Evolutionary conservation across 2,888 invertebrate species (phyloP).

Genomic region (Iphiclides podalirius): DNA sequence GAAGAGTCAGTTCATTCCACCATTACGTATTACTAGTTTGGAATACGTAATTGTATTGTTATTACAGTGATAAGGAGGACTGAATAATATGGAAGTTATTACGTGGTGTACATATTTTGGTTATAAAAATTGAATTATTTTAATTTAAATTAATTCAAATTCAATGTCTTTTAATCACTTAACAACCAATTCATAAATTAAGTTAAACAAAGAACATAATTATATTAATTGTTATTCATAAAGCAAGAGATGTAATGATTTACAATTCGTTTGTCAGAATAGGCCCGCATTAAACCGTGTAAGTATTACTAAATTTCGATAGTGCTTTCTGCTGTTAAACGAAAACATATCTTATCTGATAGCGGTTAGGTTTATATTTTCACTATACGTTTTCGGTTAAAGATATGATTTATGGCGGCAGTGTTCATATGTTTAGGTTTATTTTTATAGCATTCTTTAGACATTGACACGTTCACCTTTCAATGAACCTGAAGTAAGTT

Average conservation of each 20-base stretch:
- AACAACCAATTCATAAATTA: too few relatives aligned
- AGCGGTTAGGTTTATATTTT: background rate
- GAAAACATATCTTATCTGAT: constrained; percentile 1
- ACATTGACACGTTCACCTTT: constrained; percentile 34
- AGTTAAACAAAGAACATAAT: too few relatives aligned
- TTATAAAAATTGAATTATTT: too few relatives aligned
- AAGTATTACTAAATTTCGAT: background rate
- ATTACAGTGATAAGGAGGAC: too few relatives aligned
- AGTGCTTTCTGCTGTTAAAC: background rate
- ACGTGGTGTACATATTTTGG: too few relatives aligned
- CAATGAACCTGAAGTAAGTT: constrained; percentile 18
- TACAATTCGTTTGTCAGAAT: constrained; percentile 14
- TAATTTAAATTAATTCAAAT: too few relatives aligned
- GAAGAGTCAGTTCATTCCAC: too few relatives aligned
- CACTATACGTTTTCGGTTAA: background rate
- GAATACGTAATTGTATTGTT: too few relatives aligned
- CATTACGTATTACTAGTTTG: too few relatives aligned
- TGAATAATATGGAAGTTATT: too few relatives aligned
- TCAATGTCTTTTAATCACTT: too few relatives aligned
- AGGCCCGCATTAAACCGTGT: background rate
- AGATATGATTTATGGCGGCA: constrained; percentile 34
- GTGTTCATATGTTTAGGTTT: constrained; percentile 29
- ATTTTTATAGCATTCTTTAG: constrained; percentile 30
- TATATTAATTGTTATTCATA: too few relatives aligned
- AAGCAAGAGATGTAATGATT: background rate